Conservation (phyloP, 2,888 invertebrate genomes). For the Spatulosminthurus flaviceps region DNA sequence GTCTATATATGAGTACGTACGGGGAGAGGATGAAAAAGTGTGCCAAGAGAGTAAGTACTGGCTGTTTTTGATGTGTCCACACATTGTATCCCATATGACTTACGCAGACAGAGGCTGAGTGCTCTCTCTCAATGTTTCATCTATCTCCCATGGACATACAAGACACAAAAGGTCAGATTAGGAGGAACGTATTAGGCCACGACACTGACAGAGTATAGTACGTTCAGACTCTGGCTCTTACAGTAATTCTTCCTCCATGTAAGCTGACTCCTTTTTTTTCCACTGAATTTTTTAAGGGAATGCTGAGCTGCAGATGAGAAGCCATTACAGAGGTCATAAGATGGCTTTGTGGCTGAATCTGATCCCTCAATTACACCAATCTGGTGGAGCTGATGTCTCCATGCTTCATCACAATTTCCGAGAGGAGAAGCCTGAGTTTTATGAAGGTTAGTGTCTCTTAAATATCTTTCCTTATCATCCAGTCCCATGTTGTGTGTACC, state of each 20-base stretch:
- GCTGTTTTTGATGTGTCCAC: not conserved
- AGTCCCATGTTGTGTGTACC: not conserved
- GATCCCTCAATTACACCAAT: constrained; percentile 84
- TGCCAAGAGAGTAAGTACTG: not conserved
- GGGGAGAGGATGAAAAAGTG: not conserved
- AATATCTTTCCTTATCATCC: constrained; percentile 4
- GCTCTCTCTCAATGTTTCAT: constrained; percentile 7
- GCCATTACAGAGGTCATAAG: constrained; percentile 88
- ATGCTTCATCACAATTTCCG: constrained; percentile 86
- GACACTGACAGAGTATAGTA: constrained; percentile 9
- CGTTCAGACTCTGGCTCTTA: not conserved
- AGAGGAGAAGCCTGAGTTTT: constrained; percentile 80
- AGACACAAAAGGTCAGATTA: not conserved
- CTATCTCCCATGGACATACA: constrained; percentile 14
- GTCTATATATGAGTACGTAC: not conserved
- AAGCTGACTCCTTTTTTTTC: constrained; percentile 11
- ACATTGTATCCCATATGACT: not conserved
- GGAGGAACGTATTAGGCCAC: not conserved
- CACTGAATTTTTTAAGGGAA: constrained; percentile 51
- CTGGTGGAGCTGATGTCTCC: constrained; percentile 79
- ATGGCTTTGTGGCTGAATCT: constrained; percentile 89
- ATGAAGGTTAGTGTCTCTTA: constrained; percentile 72
- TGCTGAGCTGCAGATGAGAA: constrained; percentile 72
- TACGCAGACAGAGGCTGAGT: not conserved
- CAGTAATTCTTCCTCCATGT: constrained; percentile 1